Percentiles rank a stretch among this genome's conserved stretches.
These are phyloP conservation scores for Mormyrus iriodes DNA, from an alignment of 2,113 vertebrate species.

Conservation along the genomic window DNA sequence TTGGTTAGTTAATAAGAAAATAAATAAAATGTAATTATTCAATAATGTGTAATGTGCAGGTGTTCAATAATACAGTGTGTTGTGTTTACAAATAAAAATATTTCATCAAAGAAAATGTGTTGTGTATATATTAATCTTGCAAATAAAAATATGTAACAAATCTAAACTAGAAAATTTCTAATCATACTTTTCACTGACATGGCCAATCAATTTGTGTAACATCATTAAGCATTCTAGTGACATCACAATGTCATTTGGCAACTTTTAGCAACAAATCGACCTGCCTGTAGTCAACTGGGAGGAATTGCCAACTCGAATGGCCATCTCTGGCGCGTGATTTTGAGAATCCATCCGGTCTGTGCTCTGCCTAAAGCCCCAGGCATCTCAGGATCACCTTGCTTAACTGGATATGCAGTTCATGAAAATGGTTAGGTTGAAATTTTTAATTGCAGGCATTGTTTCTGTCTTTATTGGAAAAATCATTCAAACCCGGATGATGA, in stretches of 20 bases:
- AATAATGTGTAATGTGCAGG: background rate
- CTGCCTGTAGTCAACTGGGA: background rate
- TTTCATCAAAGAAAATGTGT: background rate
- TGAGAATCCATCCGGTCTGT: background rate
- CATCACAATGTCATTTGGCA: background rate
- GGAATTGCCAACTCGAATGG: background rate
- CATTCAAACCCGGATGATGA: background rate
- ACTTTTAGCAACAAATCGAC: background rate
- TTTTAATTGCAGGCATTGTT: background rate
- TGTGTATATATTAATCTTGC: background rate
- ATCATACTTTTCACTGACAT: background rate
- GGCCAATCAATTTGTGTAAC: background rate
- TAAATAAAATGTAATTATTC: background rate
- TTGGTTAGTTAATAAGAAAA: background rate
- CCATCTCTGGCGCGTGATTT: background rate
- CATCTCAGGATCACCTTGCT: background rate
- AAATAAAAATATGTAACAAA: background rate
- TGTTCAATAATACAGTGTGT: background rate
- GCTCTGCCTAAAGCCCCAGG: background rate
- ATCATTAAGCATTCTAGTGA: background rate
- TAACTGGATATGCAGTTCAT: background rate
- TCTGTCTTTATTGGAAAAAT: background rate
- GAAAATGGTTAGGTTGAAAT: background rate
- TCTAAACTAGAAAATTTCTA: background rate
- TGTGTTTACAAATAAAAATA: background rate